Percentiles rank a stretch among this genome's conserved stretches.
phyloP scores from a whole-genome alignment of 2,113 vertebrate genomes.

The Amblyopsis rosae region DNA sequence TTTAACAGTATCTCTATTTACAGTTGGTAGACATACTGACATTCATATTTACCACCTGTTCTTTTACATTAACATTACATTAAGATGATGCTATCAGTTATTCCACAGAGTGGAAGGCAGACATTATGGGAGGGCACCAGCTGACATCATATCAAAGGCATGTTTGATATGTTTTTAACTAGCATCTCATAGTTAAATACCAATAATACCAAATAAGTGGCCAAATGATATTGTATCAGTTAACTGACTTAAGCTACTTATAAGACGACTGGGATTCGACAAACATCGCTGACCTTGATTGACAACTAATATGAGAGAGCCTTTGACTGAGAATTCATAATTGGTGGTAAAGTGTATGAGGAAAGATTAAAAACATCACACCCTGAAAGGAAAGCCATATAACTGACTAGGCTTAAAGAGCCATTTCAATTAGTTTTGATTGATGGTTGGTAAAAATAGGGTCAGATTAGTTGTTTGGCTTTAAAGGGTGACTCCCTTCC shows the following conservation, averaged over 20 bases:
- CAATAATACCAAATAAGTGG: background rate
- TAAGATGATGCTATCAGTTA: background rate
- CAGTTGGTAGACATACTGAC: no score
- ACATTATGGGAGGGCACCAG: background rate
- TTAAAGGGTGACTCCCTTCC: constrained; percentile 18
- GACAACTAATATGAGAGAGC: constrained; percentile 7
- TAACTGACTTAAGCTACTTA: background rate
- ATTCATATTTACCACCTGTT: no score
- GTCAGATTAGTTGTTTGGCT: constrained; percentile 38
- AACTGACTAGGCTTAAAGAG: background rate
- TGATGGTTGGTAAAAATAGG: constrained; percentile 39
- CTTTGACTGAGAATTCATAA: background rate
- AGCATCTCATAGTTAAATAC: constrained; percentile 44
- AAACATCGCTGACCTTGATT: no score
- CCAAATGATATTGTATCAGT: background rate
- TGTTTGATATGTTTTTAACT: constrained; percentile 16
- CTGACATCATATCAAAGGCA: constrained; percentile 33
- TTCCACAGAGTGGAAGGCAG: background rate
- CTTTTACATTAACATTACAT: background rate
- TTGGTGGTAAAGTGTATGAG: constrained; percentile 1
- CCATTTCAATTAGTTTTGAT: constrained; percentile 20
- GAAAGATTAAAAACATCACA: constrained; percentile 31
- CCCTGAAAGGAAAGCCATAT: background rate
- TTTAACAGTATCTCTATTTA: background rate
- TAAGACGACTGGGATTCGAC: constrained; percentile 4